Evolutionary conservation across 2,797 vertebrate species (phyloP), one percentile per base, ranked within the genome.

Genomic region (Acipenser ruthenus): DNA sequence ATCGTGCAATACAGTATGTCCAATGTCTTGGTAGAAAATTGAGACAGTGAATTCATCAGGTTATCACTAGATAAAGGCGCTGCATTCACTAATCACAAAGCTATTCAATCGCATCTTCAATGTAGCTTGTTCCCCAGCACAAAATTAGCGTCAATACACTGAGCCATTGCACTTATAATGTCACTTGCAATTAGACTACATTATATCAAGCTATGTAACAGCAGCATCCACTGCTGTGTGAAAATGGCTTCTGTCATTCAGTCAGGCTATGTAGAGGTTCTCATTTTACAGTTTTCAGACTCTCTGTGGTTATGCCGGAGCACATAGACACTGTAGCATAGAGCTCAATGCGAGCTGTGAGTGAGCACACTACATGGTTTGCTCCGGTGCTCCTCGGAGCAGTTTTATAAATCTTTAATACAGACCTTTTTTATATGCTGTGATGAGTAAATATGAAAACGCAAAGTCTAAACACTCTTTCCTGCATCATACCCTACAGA

Each of bases 351-450:
- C 50, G 55, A 66, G 60, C 52, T 9, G 47, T 59, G 61, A 37
- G 49, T 23, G n/a, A 62, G 18, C 49, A n/a, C 64, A 60, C n/a
- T 18, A 55, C 66, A n/a, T 6, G 18, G 50, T 63, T 11, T 62
- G 55, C 55, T n/a, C 6, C 5, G 9, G 55, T 58, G 53, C 53
- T 63, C 11, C 60, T 55, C 15, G 10, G 11, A 53, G n/a, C 51
- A 18, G 9, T 13, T 7, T 23, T 52, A 68, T 68, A 6, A 58
- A 68, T 67, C 37, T 37, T 67, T 70, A 37, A 50, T 50, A 10
- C 8, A 13, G 60, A n/a, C 56, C 65, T 62, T 70, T 64, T 68
- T 50, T 37, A 68, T 37, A 37, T 37, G 2, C 23, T 37, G 23
- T 37, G 23, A 37, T 37, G 4, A 60, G 53, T 48, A 68, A 48